phyloP scores from a whole-genome alignment of 2,888 invertebrate species.

The Dione juno region DNA sequence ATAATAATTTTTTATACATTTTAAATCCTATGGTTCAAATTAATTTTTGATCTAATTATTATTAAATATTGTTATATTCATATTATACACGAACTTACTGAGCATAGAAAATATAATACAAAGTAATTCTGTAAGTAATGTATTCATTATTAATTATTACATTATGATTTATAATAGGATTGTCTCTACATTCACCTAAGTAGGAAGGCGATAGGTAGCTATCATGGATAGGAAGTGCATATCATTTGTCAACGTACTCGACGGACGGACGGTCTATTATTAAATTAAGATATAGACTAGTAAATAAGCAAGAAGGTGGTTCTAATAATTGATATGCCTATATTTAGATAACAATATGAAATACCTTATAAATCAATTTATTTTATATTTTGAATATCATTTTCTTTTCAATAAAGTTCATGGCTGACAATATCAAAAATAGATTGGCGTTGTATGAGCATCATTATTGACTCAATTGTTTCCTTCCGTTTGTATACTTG shows the following conservation, averaged over 20 bases:
- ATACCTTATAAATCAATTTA: background rate
- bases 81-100: too few relatives aligned
- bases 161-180: background rate
- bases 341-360: background rate
- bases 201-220: slow-evolving; percentile 12
- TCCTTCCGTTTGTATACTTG: slow-evolving; percentile 64
- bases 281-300: slow-evolving; percentile 18
- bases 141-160: too few relatives aligned
- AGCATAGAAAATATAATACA: too few relatives aligned
- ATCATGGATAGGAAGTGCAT: slow-evolving; percentile 34
- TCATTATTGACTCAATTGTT: slow-evolving; percentile 72
- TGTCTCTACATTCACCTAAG: slow-evolving; percentile 1
- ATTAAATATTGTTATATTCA: too few relatives aligned
- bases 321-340: background rate
- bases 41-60: too few relatives aligned
- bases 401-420: slow-evolving; percentile 29
- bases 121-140: too few relatives aligned
- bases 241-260: slow-evolving; percentile 22
- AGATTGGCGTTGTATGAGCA: slow-evolving; percentile 49
- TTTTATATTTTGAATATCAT: background rate
- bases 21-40: too few relatives aligned
- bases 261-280: slow-evolving; percentile 21
- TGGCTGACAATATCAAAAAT: slow-evolving; percentile 52
- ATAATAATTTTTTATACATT: too few relatives aligned
- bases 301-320: background rate